phyloP scores from a whole-genome alignment of 2,888 invertebrate species.

The Tetragonisca angustula region DNA sequence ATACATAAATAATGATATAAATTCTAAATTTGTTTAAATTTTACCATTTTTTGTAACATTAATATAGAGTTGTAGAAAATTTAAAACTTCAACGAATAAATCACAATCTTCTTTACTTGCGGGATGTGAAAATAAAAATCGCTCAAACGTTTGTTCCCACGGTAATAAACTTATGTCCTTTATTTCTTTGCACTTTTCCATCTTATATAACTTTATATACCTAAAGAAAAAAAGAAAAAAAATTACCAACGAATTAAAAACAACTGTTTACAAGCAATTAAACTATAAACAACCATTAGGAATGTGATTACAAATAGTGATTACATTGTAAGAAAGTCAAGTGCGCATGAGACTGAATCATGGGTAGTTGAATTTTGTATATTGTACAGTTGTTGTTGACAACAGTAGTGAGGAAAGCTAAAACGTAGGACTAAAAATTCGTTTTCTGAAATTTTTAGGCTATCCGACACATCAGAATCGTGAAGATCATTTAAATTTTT shows the following conservation, averaged over 20 bases:
- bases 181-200: constrained; percentile 76
- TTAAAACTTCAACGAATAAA: constrained; percentile 85
- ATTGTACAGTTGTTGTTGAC: constrained; percentile 85
- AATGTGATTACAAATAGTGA: constrained; percentile 45
- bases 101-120: constrained; percentile 87
- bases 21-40: constrained; percentile 46
- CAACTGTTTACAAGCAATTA: neutral
- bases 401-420: constrained; percentile 85
- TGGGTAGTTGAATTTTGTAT: constrained; percentile 89
- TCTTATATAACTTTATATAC: constrained; percentile 84
- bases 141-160: constrained; percentile 87
- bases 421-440: constrained; percentile 85
- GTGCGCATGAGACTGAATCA: constrained; percentile 85
- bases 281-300: neutral
- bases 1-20: too few relatives aligned
- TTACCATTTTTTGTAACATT: constrained; percentile 74
- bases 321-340: constrained; percentile 87
- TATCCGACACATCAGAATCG: constrained; percentile 68
- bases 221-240: constrained; percentile 75
- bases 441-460: constrained; percentile 74
- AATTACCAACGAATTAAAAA: neutral
- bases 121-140: constrained; percentile 88
- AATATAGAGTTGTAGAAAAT: constrained; percentile 81
- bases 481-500: constrained; percentile 70
- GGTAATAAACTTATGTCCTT: constrained; percentile 85